phyloP scores from a whole-genome alignment of 2,888 invertebrate species.

The Lumbricus terrestris region DNA sequence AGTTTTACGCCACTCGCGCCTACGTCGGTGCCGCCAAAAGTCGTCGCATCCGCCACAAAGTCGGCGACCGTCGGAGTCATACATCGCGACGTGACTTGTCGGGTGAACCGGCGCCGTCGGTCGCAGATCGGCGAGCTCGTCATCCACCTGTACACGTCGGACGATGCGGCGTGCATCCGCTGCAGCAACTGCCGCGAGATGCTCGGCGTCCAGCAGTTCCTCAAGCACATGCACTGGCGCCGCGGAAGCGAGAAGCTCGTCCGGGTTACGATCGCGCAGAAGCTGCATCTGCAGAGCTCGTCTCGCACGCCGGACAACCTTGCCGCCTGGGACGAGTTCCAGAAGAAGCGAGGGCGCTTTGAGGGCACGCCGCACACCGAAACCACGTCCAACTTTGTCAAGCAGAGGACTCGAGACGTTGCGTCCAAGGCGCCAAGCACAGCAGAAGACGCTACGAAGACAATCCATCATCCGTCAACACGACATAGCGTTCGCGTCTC shows the following conservation, averaged over 20 bases:
- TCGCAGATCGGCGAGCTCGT: conserved; percentile 46
- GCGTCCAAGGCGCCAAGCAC: not conserved
- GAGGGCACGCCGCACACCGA: not conserved
- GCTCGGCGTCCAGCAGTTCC: conserved; percentile 48
- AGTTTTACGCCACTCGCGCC: not conserved
- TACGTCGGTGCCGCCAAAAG: not conserved
- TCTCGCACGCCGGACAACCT: conserved; percentile 33
- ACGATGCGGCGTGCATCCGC: conserved; percentile 47
- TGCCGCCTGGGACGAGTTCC: conserved; percentile 31
- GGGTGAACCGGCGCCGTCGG: conserved; percentile 33
- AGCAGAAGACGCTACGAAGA: not conserved
- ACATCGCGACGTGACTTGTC: conserved; percentile 44
- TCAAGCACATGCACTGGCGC: conserved; percentile 50
- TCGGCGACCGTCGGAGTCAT: conserved; percentile 34
- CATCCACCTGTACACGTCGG: conserved; percentile 44
- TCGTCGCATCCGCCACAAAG: not conserved
- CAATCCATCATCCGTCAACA: conserved; percentile 9
- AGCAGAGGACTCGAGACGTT: not conserved
- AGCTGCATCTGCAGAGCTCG: conserved; percentile 44
- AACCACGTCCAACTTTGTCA: not conserved
- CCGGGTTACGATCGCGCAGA: conserved; percentile 43
- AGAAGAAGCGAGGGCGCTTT: not conserved
- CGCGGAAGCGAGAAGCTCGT: conserved; percentile 44
- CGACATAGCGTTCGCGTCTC: conserved; percentile 51
- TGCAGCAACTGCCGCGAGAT: conserved; percentile 52